Evolutionary conservation across 2,113 vertebrate genomes (phyloP), one percentile per base, ranked within the genome.

Genomic region (Brachionichthys hirsutus): DNA sequence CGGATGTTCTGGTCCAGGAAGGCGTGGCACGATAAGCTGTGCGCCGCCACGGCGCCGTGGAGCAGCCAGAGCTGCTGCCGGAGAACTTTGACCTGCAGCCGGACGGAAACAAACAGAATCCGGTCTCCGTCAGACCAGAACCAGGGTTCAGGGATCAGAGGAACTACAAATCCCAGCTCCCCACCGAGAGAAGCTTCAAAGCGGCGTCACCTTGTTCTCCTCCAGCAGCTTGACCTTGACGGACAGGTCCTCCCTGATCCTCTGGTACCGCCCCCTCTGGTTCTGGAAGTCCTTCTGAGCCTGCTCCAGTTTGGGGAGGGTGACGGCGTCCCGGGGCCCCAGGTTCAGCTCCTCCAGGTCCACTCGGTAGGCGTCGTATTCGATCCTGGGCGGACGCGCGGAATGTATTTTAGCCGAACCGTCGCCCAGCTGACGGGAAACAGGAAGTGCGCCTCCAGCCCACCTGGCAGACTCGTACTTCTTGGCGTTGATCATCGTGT

Each of bases 271-370:
- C 70, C 90, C 91, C 62, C 89, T 91, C 84, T 97, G 94, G 63
- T 82, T 74, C 87, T 94, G 93, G 89, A 94, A 95, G 52, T 90
- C 88, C 43, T 83, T 91, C 85, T 96, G 94, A 22, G 95, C 94
- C 0, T 82, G 77, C 0, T 97, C 95, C 15, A 97, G 91, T 62
- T 92, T 92, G 67, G 92, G 89, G 35, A 94, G 62, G 0, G 92
- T 93, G 45, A 72, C 9, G 1, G 91, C 76, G 0, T 96, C 94
- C 1, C 94, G 92, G 0, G 94, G 94, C 0, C 90, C 93, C 79
- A 95, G 76, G 84, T 92, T 96, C 81, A 96, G 89, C 89, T 97
- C 95, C 89, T 97, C 95, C 89, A 97, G 90, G 86, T 97, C 94
- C 0, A 94, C 94, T 4, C 95, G 91, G 81, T 95, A 97, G 0